Conservation (phyloP, 2,888 invertebrate genomes). For the Leucoma salicis region DNA sequence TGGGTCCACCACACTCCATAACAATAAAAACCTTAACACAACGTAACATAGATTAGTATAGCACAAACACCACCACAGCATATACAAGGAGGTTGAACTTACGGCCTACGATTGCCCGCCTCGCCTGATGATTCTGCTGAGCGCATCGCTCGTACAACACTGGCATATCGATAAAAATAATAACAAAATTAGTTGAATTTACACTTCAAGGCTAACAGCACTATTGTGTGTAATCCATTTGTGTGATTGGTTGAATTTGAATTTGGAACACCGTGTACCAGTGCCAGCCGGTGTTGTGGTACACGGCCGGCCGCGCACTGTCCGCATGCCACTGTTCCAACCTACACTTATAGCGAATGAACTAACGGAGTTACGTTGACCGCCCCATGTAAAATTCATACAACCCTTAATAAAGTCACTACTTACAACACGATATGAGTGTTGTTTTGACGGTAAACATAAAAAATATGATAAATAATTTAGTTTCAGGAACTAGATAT, state of each 20-base stretch:
- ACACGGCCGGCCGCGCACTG: slow-evolving; percentile 75
- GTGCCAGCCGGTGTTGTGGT: slow-evolving; percentile 69
- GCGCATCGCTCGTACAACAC: slow-evolving; percentile 65
- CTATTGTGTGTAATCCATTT: slow-evolving; percentile 59
- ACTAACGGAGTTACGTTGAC: slow-evolving; percentile 55
- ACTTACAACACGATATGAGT: slow-evolving; percentile 48
- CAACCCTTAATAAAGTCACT: slow-evolving; percentile 58
- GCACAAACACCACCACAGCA: slow-evolving; percentile 35
- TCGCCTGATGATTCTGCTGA: slow-evolving; percentile 59
- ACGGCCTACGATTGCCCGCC: slow-evolving; percentile 61
- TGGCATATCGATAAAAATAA: slow-evolving; percentile 56
- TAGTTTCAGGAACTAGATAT: slow-evolving; percentile 35
- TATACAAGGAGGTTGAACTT: slow-evolving; percentile 56
- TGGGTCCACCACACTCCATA: slow-evolving; percentile 26
- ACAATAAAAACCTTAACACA: slow-evolving; percentile 30
- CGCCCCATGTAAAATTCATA: slow-evolving; percentile 66
- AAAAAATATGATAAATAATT: slow-evolving; percentile 36
- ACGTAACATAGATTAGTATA: slow-evolving; percentile 39
- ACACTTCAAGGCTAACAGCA: slow-evolving; percentile 55
- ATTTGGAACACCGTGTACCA: slow-evolving; percentile 41
- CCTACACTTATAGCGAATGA: slow-evolving; percentile 67
- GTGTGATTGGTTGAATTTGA: slow-evolving; percentile 43
- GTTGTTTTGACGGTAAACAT: slow-evolving; percentile 51
- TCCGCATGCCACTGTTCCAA: slow-evolving; percentile 55
- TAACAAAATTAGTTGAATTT: slow-evolving; percentile 34